These are phyloP conservation scores for Lutjanus argentimaculatus DNA, from an alignment of 2,797 vertebrate genomes.

Conservation along the genomic window DNA sequence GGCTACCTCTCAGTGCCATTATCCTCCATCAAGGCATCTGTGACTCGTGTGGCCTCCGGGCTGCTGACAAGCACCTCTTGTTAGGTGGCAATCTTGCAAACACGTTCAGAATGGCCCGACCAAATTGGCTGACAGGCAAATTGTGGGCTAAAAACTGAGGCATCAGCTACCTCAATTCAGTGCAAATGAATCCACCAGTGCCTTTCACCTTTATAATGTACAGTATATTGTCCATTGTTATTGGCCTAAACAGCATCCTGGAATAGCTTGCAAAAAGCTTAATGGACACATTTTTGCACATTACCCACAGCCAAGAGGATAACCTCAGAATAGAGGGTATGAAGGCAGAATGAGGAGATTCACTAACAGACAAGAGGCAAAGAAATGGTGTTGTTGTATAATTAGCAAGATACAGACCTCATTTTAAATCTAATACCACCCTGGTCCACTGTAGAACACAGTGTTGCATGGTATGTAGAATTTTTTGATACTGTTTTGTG, in stretches of 20 bases:
- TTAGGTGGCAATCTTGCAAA: conserved; percentile 49
- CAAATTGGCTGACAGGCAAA: conserved; percentile 57
- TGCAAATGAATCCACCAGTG: conserved; percentile 15
- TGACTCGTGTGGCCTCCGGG: conserved; percentile 43
- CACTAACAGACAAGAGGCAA: neutral
- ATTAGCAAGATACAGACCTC: neutral
- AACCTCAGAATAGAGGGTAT: conserved; percentile 17
- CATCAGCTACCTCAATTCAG: conserved; percentile 33
- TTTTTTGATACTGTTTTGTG: too few relatives aligned
- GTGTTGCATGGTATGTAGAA: too few relatives aligned
- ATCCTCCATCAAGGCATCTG: conserved; percentile 53
- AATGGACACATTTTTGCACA: conserved; percentile 14
- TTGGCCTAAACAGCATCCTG: conserved; percentile 9
- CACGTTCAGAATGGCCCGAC: conserved; percentile 38
- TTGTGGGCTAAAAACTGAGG: conserved; percentile 37
- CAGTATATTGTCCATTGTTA: conserved; percentile 16
- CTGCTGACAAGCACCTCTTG: conserved; percentile 56
- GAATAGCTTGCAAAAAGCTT: conserved; percentile 31
- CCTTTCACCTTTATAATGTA: conserved; percentile 26
- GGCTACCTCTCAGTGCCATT: conserved; percentile 46
- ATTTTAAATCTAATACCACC: too few relatives aligned
- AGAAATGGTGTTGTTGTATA: neutral
- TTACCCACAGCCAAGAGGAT: conserved; percentile 35
- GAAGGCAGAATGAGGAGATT: conserved; percentile 11
- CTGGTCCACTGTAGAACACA: neutral